Evolutionary conservation across 37 sponge, comb jelly and placozoan species (phyloP), one percentile per base, ranked within the genome.

Genomic region (Ianthella basta): DNA sequence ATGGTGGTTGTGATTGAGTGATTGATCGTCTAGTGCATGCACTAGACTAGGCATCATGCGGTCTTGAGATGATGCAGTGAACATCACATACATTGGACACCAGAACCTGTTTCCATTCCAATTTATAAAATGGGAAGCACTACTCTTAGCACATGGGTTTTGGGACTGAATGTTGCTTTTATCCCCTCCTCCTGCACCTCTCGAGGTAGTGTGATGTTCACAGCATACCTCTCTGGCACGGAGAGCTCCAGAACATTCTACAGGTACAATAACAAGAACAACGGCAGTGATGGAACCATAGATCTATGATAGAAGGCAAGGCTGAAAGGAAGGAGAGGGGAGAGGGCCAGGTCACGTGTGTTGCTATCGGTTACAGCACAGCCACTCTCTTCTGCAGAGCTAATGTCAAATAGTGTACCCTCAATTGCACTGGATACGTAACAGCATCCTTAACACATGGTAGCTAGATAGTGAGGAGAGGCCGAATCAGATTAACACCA

Each of bases 121-220:
- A n/a, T 44, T 44, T 8, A 44, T 61, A 61, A 29, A 2, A 61
- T 10, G 5, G 64, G 29, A 29, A 61, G 64, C 64, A 2, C 29
- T 12, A 61, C 64, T 13, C 29, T 4, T 10, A 61, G 29, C 27
- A 29, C 29, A 27, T 61, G 64, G 3, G 64, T 29, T 61, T 61
- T 4, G 24, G 27, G 24, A 61, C 64, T 61, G 40, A 75, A 75
- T 75, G 78, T 75, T 36, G 78, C 78, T 75, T 41, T 50, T 19
- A 75, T 44, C 20, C 53, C 38, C 44, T 75, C 54, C 24, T 75
- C 78, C 37, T 75, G 25, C 41, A 75, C 78, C n/a, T 19, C 21
- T 23, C 40, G 38, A 4, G 33, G 23, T 1, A 75, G n/a, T 18
- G 54, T 14, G 40, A 75, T 75, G 53, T 41, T 75, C 20, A 24